These are phyloP conservation scores for Quiscalus mexicanus DNA, from an alignment of 2,113 vertebrate genomes.

Conservation along the genomic window DNA sequence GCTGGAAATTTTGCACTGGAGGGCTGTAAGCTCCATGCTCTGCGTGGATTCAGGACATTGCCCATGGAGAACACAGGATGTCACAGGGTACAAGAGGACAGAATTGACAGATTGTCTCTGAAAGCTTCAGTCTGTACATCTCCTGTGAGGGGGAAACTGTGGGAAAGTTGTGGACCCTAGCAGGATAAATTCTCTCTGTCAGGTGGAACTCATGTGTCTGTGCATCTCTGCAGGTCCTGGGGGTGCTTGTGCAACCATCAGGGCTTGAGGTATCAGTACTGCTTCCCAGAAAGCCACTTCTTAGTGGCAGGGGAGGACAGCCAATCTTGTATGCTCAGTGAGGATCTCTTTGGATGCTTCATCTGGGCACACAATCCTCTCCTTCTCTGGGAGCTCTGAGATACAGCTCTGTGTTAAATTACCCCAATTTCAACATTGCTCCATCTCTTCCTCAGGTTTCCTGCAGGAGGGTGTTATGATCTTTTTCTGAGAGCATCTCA, in stretches of 20 bases:
- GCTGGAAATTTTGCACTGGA: not conserved
- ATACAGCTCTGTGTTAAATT: not conserved
- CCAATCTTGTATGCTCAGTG: not conserved
- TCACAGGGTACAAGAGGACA: not conserved
- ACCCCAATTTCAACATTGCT: not conserved
- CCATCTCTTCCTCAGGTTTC: not conserved
- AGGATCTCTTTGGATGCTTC: not conserved
- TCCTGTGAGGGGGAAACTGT: not conserved
- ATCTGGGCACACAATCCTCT: not conserved
- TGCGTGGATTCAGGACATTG: not conserved
- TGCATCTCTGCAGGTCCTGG: not conserved
- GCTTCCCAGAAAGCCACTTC: not conserved
- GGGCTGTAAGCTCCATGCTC: not conserved
- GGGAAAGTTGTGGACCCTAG: not conserved
- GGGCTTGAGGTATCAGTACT: not conserved
- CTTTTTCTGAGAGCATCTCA: not conserved
- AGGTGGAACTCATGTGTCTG: not conserved
- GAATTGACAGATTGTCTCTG: not conserved
- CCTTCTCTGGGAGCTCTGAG: not conserved
- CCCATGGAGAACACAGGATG: not conserved
- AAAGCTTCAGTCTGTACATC: not conserved
- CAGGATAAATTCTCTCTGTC: not conserved
- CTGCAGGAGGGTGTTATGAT: not conserved
- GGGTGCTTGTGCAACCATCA: not conserved
- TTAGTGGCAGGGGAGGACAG: not conserved